phyloP scores from a whole-genome alignment of 2,113 vertebrate species.

The Cryptoleucopteryx plumbea region DNA sequence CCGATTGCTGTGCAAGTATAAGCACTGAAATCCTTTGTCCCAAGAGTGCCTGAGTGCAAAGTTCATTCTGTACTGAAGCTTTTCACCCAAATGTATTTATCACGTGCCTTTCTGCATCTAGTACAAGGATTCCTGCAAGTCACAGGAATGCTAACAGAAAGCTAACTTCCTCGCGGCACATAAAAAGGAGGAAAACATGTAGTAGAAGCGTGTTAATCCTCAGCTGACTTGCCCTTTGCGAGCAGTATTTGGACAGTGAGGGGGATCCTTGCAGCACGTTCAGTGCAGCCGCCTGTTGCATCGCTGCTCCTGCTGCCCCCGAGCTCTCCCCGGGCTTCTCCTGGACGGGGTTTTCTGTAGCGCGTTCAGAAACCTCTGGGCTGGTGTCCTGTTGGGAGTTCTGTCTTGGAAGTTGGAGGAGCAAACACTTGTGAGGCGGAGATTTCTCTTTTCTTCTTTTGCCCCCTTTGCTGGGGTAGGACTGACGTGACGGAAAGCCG shows the following conservation, averaged over 20 bases:
- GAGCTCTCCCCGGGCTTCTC: neutral
- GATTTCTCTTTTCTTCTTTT: neutral
- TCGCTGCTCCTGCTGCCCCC: neutral
- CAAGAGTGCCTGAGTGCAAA: neutral
- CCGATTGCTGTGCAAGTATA: neutral
- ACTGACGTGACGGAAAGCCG: neutral
- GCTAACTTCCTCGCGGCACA: rapidly evolving
- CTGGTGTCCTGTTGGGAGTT: neutral
- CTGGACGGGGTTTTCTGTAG: neutral
- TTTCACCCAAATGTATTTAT: neutral
- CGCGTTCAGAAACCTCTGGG: neutral
- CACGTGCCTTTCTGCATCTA: neutral
- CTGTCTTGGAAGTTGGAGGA: neutral
- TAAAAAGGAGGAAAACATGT: neutral
- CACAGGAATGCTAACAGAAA: neutral
- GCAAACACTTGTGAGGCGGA: neutral
- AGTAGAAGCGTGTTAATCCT: neutral
- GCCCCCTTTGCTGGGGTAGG: neutral
- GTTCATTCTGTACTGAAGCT: neutral
- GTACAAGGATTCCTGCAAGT: neutral
- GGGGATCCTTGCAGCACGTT: neutral
- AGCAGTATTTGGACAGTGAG: neutral
- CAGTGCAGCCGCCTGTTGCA: neutral
- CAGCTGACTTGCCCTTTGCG: neutral
- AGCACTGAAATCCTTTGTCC: neutral